Conservation (phyloP, 2,113 vertebrate genomes). For the Rhagologus leucostigma region DNA sequence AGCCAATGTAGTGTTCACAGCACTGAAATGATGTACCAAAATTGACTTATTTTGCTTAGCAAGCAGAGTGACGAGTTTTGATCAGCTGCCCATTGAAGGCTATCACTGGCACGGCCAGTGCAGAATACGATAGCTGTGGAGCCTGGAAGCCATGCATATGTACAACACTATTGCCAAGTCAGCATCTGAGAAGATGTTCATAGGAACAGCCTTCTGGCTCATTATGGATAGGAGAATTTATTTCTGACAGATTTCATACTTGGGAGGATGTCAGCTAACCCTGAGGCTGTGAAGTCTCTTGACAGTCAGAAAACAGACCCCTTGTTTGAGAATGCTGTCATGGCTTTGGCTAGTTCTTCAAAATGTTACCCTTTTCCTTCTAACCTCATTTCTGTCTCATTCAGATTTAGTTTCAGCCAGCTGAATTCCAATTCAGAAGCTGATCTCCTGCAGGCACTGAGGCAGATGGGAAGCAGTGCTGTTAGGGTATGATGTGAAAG, state of each 20-base stretch:
- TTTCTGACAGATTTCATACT: slow-evolving; percentile 40
- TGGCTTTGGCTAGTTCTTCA: not conserved
- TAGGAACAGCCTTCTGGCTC: slow-evolving; percentile 33
- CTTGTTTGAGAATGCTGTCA: not conserved
- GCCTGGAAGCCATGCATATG: slow-evolving; percentile 25
- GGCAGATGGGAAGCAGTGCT: slow-evolving; percentile 45
- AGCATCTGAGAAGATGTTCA: slow-evolving; percentile 43
- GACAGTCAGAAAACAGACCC: not conserved
- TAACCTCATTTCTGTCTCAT: not conserved
- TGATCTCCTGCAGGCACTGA: slow-evolving; percentile 33
- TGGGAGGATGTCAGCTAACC: slow-evolving; percentile 5
- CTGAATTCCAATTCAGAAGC: slow-evolving; percentile 36
- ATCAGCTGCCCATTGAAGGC: slow-evolving; percentile 20
- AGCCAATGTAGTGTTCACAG: not conserved
- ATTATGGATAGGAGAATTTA: slow-evolving; percentile 25
- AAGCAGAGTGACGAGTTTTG: slow-evolving; percentile 7
- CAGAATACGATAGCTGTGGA: not conserved
- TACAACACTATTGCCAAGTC: slow-evolving; percentile 32
- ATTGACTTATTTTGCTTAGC: slow-evolving; percentile 45
- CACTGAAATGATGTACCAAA: not conserved
- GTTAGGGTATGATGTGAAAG: slow-evolving; percentile 12
- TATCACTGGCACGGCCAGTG: not conserved
- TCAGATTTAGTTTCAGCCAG: slow-evolving; percentile 30
- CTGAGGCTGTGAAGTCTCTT: not conserved
- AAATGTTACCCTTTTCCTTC: not conserved